Evolutionary conservation across 2,113 vertebrate species (phyloP).

Genomic region (Chloroceryle aenea): DNA sequence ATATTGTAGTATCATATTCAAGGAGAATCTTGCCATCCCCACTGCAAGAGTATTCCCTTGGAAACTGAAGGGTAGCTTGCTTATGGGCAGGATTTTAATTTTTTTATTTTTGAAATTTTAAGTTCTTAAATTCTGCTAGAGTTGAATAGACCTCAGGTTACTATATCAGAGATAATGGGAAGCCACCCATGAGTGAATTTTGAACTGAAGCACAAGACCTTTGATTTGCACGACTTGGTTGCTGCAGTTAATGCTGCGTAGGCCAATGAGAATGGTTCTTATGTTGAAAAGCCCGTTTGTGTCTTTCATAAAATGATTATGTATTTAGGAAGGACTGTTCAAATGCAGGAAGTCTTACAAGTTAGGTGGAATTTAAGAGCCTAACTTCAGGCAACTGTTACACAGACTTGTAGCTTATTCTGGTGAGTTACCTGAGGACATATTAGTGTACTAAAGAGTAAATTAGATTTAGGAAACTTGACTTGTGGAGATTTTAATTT

Average conservation of each 20-base stretch:
- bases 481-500: slow-evolving; percentile 47
- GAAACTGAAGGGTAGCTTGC: background rate
- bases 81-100: background rate
- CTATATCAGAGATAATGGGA: background rate
- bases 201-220: background rate
- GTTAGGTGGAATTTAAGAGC: background rate
- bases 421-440: background rate
- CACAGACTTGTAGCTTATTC: background rate
- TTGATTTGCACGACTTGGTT: background rate
- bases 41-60: background rate
- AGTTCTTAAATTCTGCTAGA: background rate
- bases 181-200: background rate
- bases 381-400: background rate
- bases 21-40: background rate
- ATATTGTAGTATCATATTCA: background rate
- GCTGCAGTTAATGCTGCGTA: background rate
- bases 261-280: background rate
- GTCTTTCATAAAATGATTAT: background rate
- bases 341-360: background rate
- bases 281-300: background rate
- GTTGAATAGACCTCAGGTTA: background rate
- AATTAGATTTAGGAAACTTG: background rate
- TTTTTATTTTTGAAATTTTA: background rate
- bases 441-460: background rate
- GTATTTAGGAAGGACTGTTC: background rate